phyloP scores from a whole-genome alignment of 2,888 invertebrate species.

The Amiota communis region DNA sequence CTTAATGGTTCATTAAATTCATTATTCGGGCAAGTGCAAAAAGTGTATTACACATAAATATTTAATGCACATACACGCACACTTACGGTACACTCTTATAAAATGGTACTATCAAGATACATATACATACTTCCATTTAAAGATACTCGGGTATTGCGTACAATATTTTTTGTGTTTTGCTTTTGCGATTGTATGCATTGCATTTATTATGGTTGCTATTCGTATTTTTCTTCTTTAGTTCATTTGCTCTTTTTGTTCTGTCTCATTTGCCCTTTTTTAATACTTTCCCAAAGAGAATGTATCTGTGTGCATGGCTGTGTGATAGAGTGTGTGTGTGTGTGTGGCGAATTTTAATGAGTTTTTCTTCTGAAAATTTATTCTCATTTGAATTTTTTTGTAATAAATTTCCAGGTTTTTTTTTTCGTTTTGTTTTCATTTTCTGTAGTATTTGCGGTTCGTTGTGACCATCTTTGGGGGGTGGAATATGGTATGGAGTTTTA shows the following conservation, averaged over 20 bases:
- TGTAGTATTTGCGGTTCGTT: background rate
- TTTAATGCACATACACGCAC: constrained; percentile 22
- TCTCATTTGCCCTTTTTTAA: constrained; percentile 28
- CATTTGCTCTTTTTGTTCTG: constrained; percentile 41
- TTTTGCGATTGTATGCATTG: constrained; percentile 23
- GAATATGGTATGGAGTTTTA: background rate
- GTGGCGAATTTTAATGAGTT: constrained; percentile 63
- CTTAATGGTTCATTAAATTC: constrained; percentile 73
- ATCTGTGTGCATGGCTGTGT: constrained; percentile 35
- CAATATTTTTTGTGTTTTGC: too few relatives aligned
- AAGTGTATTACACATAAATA: constrained; percentile 40
- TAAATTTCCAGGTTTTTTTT: constrained; percentile 30
- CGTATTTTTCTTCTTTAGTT: constrained; percentile 36
- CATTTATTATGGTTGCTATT: constrained; percentile 15
- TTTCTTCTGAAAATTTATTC: constrained; percentile 68
- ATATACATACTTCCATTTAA: constrained; percentile 27
- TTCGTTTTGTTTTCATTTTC: constrained; percentile 29
- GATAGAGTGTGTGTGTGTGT: constrained; percentile 54
- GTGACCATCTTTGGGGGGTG: background rate
- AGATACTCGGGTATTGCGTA: too few relatives aligned
- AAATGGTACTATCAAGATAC: constrained; percentile 49
- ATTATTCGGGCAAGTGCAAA: constrained; percentile 63
- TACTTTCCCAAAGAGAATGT: too few relatives aligned
- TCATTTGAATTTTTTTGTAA: constrained; percentile 63
- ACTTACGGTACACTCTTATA: constrained; percentile 49